Base-by-base conservation (phyloP, 2,797 vertebrate species). In the Acipenser ruthenus region DNA sequence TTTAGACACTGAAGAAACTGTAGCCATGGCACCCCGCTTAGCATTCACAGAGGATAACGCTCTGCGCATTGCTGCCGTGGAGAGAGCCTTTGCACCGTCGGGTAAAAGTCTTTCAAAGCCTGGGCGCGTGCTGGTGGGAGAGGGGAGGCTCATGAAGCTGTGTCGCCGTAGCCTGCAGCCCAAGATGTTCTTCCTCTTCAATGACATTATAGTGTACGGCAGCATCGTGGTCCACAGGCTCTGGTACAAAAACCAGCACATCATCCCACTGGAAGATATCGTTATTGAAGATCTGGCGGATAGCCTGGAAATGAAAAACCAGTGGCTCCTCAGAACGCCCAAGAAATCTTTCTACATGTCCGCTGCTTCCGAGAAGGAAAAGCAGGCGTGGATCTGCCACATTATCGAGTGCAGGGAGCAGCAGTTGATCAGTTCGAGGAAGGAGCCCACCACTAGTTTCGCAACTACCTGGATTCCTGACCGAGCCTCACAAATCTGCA, bases 121-220 rank as follows among this genome's bases (percentile, higher is more conserved):
- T 0, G 93, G 86, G 50, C 89, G 95, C 4, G 69, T 95, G 62
- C 89, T 98, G 47, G 72, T 95, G 7, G 96, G 94, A 2, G 89
- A 97, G 78, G 95, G 96, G 0, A 87, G 84, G 50, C 82, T 98
- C 75, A 79, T 87, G 56, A 98, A 98, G 75, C 87, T 92, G 76
- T 88, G 92, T 75, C 92, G 92, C 47, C 92, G 89, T 69, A 91
- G 92, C 70, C 79, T 84, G 3, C 81, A 93, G 70, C 83, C 82
- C 0, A 93, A 92, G 66, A 81, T 78, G 12, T 96, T 98, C 82
- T 97, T 93, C 74, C 93, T 98, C 18, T 98, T 98, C 82, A 94
- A 87, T 0, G 94, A 98, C 74, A 82, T 96, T 69, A 80, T 98
- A 0, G 90, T 97, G n/a, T 98, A 98, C 0, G 93, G 95, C 71